Evolutionary conservation across 2,888 invertebrate genomes (phyloP).

Genomic region (Polyploca ridens): DNA sequence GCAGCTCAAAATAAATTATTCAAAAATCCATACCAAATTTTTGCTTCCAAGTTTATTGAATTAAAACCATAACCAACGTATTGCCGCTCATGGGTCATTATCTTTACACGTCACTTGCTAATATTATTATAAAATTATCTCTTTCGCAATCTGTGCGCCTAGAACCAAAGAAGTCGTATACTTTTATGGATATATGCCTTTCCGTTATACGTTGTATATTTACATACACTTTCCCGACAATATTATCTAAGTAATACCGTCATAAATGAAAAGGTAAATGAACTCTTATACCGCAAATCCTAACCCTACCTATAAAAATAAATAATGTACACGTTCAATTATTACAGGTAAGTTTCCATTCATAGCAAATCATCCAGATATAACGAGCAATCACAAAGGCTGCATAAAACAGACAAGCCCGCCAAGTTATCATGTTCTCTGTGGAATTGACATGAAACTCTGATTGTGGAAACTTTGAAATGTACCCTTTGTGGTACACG

Average conservation of each 20-base stretch:
- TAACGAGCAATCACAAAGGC: slow-evolving; percentile 15
- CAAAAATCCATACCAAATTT: too few species aligned
- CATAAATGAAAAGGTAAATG: neutral
- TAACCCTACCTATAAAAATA: neutral
- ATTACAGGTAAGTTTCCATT: slow-evolving; percentile 13
- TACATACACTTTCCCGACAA: neutral
- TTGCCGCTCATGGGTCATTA: too few species aligned
- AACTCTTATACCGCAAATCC: neutral
- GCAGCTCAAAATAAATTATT: too few species aligned
- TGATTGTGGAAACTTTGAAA: slow-evolving; percentile 12
- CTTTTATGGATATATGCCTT: too few species aligned
- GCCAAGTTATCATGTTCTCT: slow-evolving; percentile 28
- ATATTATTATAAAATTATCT: too few species aligned
- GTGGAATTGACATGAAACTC: slow-evolving; percentile 17
- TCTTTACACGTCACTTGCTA: too few species aligned
- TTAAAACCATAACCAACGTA: too few species aligned
- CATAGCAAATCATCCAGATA: slow-evolving; percentile 14
- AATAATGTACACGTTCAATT: slow-evolving; percentile 1
- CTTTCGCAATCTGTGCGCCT: too few species aligned
- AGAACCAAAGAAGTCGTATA: too few species aligned
- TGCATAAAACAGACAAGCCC: slow-evolving; percentile 15
- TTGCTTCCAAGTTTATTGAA: too few species aligned
- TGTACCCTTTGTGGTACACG: slow-evolving; percentile 6
- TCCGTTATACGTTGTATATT: neutral
- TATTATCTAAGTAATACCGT: neutral